phyloP scores from a whole-genome alignment of 2,888 invertebrate species.

The Drosophila macrospina region DNA sequence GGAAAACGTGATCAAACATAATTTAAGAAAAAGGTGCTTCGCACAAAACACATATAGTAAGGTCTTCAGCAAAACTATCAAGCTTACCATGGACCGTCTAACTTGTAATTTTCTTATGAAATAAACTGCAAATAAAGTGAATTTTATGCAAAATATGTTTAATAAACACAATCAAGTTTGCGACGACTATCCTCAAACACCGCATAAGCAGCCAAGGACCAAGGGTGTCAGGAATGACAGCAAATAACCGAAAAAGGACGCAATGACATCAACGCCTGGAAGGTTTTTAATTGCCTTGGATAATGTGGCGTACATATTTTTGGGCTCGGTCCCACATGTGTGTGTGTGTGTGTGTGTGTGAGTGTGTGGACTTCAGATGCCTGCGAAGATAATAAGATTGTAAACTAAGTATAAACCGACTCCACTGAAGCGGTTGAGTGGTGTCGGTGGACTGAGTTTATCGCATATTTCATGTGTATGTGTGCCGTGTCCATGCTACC shows the following conservation, averaged over 20 bases:
- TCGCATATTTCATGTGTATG: constrained; percentile 42
- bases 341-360: constrained; percentile 7
- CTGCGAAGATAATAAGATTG: constrained; percentile 74
- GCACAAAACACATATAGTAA: constrained; percentile 8
- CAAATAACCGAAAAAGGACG: constrained; percentile 62
- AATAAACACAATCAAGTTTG: constrained; percentile 75
- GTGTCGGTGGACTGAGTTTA: constrained; percentile 47
- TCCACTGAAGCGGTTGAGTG: constrained; percentile 16
- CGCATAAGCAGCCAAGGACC: constrained; percentile 42
- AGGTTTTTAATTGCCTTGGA: constrained; percentile 76
- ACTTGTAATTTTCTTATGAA: constrained; percentile 75
- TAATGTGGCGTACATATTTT: constrained; percentile 44
- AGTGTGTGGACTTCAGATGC: constrained; percentile 59
- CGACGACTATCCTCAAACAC: constrained; percentile 38
- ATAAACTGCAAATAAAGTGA: constrained; percentile 76
- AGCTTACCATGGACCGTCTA: constrained; percentile 5
- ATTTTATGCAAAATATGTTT: constrained; percentile 82
- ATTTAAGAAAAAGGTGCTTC: constrained; percentile 66
- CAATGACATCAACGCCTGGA: constrained; percentile 61
- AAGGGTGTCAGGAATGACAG: constrained; percentile 45
- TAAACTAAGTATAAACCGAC: constrained; percentile 67
- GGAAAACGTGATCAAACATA: constrained; percentile 81
- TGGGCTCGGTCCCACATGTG: constrained; percentile 16
- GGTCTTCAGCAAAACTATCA: constrained; percentile 45
- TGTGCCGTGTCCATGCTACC: constrained; percentile 33